phyloP scores from a whole-genome alignment of 1,140 invertebrate genomes.

The Papilio glaucus region DNA sequence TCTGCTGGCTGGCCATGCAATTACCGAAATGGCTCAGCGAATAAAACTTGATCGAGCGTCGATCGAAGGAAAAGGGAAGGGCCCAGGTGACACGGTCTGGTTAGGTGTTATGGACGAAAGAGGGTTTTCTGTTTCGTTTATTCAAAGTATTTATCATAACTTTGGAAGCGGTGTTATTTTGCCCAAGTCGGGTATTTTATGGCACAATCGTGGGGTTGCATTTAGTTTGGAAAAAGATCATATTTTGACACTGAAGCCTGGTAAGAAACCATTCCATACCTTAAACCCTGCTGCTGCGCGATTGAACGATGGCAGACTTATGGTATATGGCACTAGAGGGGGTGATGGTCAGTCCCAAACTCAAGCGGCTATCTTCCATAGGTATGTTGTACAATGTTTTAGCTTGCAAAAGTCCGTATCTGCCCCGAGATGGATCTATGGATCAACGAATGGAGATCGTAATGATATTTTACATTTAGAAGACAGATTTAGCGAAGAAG shows the following conservation, averaged over 20 bases:
- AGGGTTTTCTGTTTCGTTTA: slow-evolving; percentile 76
- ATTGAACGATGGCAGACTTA: slow-evolving; percentile 65
- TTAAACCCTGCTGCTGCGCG: slow-evolving; percentile 70
- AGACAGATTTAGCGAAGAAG: slow-evolving; percentile 59
- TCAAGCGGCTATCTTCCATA: slow-evolving; percentile 73
- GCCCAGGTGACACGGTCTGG: slow-evolving; percentile 73
- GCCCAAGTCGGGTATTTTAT: slow-evolving; percentile 70
- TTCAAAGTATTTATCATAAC: slow-evolving; percentile 69
- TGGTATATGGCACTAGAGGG: slow-evolving; percentile 72
- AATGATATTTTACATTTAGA: slow-evolving; percentile 59
- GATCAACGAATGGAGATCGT: slow-evolving; percentile 48
- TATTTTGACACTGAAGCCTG: slow-evolving; percentile 61
- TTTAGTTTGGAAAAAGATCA: slow-evolving; percentile 62
- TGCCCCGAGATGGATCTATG: slow-evolving; percentile 71
- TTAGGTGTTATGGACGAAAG: slow-evolving; percentile 73
- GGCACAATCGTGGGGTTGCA: slow-evolving; percentile 71
- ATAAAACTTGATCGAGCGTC: slow-evolving; percentile 56
- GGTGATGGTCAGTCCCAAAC: slow-evolving; percentile 76
- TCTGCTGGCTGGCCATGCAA: slow-evolving; percentile 52
- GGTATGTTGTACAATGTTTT: slow-evolving; percentile 67
- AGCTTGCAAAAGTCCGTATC: slow-evolving; percentile 62
- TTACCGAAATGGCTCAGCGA: slow-evolving; percentile 63
- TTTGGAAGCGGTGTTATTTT: slow-evolving; percentile 71
- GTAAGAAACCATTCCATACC: slow-evolving; percentile 75
- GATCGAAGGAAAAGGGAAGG: slow-evolving; percentile 50